Base-by-base conservation (phyloP, 1,140 invertebrate species). In the Lysiphlebus fabarum region DNA sequence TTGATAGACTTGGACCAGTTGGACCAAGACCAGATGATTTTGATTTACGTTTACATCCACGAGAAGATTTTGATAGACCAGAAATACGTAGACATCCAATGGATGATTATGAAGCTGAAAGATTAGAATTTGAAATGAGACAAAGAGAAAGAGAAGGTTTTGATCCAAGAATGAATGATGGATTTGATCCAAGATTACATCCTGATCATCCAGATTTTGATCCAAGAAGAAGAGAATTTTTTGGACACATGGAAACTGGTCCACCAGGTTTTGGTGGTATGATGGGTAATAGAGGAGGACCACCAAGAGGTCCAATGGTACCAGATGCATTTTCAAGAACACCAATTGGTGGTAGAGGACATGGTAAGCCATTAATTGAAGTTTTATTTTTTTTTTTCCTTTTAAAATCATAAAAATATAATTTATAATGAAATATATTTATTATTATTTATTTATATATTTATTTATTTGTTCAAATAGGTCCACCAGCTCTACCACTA, bases 401-500 rank as follows among this genome's bases (percentile, higher is more conserved):
- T n/a, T n/a, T n/a, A n/a, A n/a, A n/a, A n/a, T n/a, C n/a, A n/a
- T n/a, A n/a, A n/a, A n/a, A n/a, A n/a, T n/a, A n/a, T n/a, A n/a
- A n/a, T n/a, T n/a, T n/a, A n/a, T n/a, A n/a, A n/a, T n/a, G 33
- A 40, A n/a, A n/a, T n/a, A 55, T 6, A 54, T 11, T 53, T 26
- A 47, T 37, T 14, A 33, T 17, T 43, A 14, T 42, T 49, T 10
- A 37, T 38, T 59, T 37, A 12, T 26, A 43, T 37, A 34, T 17
- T 9, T 6, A 59, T 53, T 45, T 33, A 9, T 41, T 53, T 43
- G 7, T 53, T 26, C n/a, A 59, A 59, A 3, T 59, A 77, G 75
- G 79, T 58, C 81, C 81, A n/a, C 73, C 78, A 77, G 75, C 78
- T 58, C 81, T 81, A n/a, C 73, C 78, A 38, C 81, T 82, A 71